Percentiles rank a stretch among this genome's conserved stretches.
These are phyloP conservation scores for Salpingus planirostris DNA, from an alignment of 2,888 invertebrate genomes.

Conservation along the genomic window DNA sequence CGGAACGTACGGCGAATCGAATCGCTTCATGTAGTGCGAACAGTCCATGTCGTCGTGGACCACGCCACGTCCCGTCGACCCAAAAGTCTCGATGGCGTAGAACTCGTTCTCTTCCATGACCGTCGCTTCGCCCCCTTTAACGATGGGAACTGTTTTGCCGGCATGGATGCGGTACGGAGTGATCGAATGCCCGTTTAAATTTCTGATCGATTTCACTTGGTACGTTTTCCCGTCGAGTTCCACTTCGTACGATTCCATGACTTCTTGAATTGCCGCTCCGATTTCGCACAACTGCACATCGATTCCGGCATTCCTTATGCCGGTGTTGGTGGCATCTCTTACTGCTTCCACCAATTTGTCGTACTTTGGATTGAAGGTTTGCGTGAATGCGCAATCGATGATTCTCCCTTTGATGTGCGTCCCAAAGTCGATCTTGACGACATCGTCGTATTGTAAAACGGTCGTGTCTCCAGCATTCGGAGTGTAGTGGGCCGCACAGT, in stretches of 20 bases:
- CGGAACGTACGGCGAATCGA: constrained; percentile 86
- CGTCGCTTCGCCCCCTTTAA: constrained; percentile 95
- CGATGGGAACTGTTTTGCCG: constrained; percentile 98
- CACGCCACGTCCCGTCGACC: constrained; percentile 88
- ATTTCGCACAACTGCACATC: constrained; percentile 97
- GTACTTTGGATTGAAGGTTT: constrained; percentile 94
- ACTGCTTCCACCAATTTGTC: constrained; percentile 92
- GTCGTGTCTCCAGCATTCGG: constrained; percentile 96
- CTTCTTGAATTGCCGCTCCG: constrained; percentile 94
- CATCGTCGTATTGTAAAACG: constrained; percentile 90
- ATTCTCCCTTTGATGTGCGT: constrained; percentile 97
- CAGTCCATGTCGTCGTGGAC: constrained; percentile 99
- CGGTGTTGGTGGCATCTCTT: constrained; percentile 96
- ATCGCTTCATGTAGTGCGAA: constrained; percentile 99
- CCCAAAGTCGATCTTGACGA: constrained; percentile 98
- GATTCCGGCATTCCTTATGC: constrained; percentile 81
- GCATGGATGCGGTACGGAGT: constrained; percentile 97
- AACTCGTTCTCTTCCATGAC: constrained; percentile 99
- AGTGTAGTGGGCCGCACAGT: constrained; percentile 99
- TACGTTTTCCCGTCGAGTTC: constrained; percentile 94
- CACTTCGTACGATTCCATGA: constrained; percentile 99
- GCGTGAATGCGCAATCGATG: constrained; percentile 97
- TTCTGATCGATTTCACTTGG: constrained; percentile 94
- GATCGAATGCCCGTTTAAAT: constrained; percentile 98
- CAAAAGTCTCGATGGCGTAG: constrained; percentile 99